A percentile compares a stretch with the other conserved stretches of the same genome.
phyloP scores from a whole-genome alignment of 2,113 vertebrate genomes.

The Corvus hawaiiensis region DNA sequence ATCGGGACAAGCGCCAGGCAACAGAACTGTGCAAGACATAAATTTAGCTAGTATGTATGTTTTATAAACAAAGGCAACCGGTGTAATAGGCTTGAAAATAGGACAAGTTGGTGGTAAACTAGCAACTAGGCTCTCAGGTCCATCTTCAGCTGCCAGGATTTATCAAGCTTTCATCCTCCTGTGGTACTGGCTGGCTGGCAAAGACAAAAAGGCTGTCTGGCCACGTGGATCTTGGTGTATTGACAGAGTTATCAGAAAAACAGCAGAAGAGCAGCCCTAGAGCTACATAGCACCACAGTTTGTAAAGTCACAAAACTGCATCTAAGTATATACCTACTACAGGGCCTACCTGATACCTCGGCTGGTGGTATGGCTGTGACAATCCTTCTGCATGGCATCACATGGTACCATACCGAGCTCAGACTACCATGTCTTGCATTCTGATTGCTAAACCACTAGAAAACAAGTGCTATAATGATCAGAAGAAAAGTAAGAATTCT shows the following conservation, averaged over 20 bases:
- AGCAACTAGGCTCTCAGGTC: not conserved
- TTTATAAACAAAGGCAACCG: not conserved
- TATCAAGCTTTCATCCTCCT: not conserved
- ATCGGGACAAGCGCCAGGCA: not conserved
- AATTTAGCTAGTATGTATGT: not conserved
- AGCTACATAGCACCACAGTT: not conserved
- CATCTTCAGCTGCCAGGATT: not conserved
- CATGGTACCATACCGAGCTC: not conserved
- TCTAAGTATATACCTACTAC: rapidly evolving
- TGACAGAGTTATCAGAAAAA: not conserved
- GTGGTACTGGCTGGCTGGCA: not conserved
- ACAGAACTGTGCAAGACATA: not conserved
- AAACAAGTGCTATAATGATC: not conserved
- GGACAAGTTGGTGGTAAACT: not conserved
- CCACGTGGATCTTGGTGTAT: not conserved
- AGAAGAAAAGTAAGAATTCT: not conserved
- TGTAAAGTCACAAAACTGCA: not conserved
- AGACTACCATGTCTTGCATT: not conserved
- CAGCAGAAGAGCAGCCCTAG: not conserved
- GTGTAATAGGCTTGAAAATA: not conserved
- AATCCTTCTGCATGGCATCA: not conserved
- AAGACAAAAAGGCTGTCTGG: not conserved
- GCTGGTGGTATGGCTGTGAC: not conserved
- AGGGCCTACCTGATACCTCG: not conserved
- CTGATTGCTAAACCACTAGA: not conserved